Conservation (phyloP, 92 coral and sea anemone genomes). For the Zoanthus sociatus region DNA sequence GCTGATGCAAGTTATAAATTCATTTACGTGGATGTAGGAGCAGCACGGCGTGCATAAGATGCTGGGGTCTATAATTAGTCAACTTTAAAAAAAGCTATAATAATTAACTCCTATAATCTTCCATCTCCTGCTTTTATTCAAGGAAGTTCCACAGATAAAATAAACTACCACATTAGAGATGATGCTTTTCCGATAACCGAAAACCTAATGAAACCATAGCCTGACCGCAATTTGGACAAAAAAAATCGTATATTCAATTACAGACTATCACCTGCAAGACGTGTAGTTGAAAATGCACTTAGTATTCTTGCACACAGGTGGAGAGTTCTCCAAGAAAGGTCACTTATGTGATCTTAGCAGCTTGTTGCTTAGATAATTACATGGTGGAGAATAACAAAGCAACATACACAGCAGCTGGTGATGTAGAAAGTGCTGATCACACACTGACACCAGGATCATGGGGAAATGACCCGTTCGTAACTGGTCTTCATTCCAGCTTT, state of each 20-base stretch:
- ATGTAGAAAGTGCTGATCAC: constrained; percentile 41
- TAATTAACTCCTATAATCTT: background rate
- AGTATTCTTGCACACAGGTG: constrained; percentile 42
- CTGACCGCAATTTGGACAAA: constrained; percentile 34
- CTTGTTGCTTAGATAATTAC: constrained; percentile 50
- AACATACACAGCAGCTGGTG: constrained; percentile 38
- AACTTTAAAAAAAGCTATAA: no score
- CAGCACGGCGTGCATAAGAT: background rate
- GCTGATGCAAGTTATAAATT: background rate
- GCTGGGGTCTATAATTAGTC: background rate
- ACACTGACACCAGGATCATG: constrained; percentile 40
- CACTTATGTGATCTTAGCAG: constrained; percentile 32
- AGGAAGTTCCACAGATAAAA: background rate
- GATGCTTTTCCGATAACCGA: constrained; percentile 37
- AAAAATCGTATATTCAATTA: constrained; percentile 40
- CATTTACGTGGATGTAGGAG: background rate
- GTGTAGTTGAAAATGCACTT: constrained; percentile 52
- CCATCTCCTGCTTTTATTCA: background rate
- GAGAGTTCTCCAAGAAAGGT: constrained; percentile 32
- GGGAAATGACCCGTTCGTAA: constrained; percentile 35
- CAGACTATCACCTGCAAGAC: constrained; percentile 40
- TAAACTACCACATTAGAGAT: constrained; percentile 34
- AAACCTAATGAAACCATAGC: constrained; percentile 9
- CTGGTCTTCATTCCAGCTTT: constrained; percentile 38
- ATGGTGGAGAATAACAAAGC: constrained; percentile 43